A percentile compares a stretch with the other conserved stretches of the same genome.
These are phyloP conservation scores for Geothlypis trichas DNA, from an alignment of 2,113 vertebrate genomes.

Conservation along the genomic window DNA sequence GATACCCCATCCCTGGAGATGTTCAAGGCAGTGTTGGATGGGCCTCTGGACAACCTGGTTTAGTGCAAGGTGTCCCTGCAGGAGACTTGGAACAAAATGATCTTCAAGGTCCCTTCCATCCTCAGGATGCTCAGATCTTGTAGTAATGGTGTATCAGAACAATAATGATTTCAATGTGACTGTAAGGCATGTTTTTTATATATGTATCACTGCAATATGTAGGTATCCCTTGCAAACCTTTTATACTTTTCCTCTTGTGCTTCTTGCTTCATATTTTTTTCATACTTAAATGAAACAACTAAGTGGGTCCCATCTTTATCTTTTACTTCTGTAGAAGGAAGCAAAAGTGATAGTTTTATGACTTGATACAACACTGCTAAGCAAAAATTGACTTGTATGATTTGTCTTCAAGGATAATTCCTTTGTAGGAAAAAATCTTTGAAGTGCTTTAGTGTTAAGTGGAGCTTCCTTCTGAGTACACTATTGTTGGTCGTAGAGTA, in stretches of 20 bases:
- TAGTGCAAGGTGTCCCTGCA: not conserved
- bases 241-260: not conserved
- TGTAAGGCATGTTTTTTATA: not conserved
- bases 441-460: not conserved
- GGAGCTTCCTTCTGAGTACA: not conserved
- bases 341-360: not conserved
- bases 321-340: not conserved
- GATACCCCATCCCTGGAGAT: not conserved
- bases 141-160: not conserved
- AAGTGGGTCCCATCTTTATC: not conserved
- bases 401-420: not conserved
- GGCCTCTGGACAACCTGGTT: not conserved
- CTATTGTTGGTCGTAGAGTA: not conserved
- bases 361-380: not conserved
- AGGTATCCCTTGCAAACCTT: not conserved
- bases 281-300: not conserved
- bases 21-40: not conserved
- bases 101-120: not conserved
- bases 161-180: not conserved
- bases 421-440: not conserved
- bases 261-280: not conserved
- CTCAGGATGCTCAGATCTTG: not conserved
- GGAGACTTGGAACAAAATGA: not conserved
- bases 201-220: not conserved
- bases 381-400: not conserved